These are phyloP conservation scores for Sebastiscus albofasciatus DNA, from an alignment of 2,797 vertebrate genomes.

Conservation along the genomic window DNA sequence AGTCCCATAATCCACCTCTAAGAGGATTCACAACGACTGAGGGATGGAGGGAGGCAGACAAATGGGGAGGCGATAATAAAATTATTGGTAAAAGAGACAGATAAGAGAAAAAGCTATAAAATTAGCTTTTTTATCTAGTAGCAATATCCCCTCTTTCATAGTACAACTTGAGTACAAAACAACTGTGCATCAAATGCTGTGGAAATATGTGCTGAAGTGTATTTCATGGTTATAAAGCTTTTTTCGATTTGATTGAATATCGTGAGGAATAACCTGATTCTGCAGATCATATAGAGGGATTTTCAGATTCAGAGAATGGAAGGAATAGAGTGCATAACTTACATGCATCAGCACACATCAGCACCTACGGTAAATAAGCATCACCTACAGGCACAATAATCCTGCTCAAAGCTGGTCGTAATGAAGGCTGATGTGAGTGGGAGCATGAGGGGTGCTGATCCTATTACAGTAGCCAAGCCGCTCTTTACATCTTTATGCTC, in stretches of 20 bases:
- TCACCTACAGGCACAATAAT: slow-evolving; percentile 57
- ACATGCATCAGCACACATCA: slow-evolving; percentile 22
- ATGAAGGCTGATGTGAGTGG: slow-evolving; percentile 56
- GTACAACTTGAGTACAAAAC: background rate
- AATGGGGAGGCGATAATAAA: slow-evolving; percentile 18
- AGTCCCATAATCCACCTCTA: slow-evolving; percentile 82
- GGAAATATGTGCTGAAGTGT: background rate
- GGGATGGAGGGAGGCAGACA: slow-evolving; percentile 35
- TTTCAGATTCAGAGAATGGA: background rate
- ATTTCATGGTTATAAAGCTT: background rate
- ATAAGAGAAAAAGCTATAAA: background rate
- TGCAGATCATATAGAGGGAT: background rate
- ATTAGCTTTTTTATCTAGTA: background rate
- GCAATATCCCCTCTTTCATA: background rate
- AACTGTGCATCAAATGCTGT: background rate
- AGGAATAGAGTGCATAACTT: background rate
- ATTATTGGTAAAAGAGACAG: slow-evolving; percentile 9
- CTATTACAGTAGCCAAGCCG: slow-evolving; percentile 62
- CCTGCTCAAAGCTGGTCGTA: slow-evolving; percentile 49
- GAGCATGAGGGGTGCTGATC: slow-evolving; percentile 66
- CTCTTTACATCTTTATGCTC: slow-evolving; percentile 43
- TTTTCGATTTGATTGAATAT: background rate
- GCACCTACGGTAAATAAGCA: slow-evolving; percentile 27
- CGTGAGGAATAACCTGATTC: background rate
- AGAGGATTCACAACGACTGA: slow-evolving; percentile 78